A percentile compares a stretch with the other conserved stretches of the same genome.
phyloP scores from a whole-genome alignment of 2,888 invertebrate genomes.

The Latheticus oryzae region DNA sequence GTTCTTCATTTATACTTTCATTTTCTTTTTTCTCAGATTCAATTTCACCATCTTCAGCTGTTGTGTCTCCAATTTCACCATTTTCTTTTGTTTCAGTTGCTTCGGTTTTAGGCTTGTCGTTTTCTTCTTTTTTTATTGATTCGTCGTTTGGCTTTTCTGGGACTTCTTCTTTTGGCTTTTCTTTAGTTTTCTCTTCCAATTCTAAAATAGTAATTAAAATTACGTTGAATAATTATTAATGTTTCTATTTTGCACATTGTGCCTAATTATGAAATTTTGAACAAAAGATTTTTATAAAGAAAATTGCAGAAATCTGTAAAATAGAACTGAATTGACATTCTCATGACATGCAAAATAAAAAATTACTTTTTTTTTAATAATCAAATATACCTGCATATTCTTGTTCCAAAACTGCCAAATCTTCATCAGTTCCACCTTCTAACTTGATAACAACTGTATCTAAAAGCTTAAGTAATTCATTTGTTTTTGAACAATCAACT shows the following conservation, averaged over 20 bases:
- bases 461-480: constrained; percentile 84
- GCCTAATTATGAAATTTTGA: too few species aligned
- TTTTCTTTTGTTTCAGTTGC: constrained; percentile 57
- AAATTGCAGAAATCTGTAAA: too few species aligned
- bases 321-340: too few species aligned
- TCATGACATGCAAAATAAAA: too few species aligned
- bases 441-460: constrained; percentile 97
- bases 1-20: constrained; percentile 59
- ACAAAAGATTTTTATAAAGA: too few species aligned
- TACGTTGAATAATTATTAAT: too few species aligned
- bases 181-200: constrained; percentile 57
- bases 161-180: constrained; percentile 54
- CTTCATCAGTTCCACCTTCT: constrained; percentile 92
- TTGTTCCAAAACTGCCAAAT: constrained; percentile 86
- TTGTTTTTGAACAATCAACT: constrained; percentile 88
- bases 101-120: constrained; percentile 55
- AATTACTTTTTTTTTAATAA: too few species aligned
- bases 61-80: constrained; percentile 44
- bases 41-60: constrained; percentile 47
- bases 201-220: too few species aligned
- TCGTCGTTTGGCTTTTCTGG: constrained; percentile 43
- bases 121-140: constrained; percentile 44
- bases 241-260: too few species aligned
- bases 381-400: constrained; percentile 65
- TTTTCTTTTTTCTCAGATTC: constrained; percentile 49